Evolutionary conservation across 2,888 invertebrate genomes (phyloP), one percentile per base, ranked within the genome.

Genomic region (Strigamia transsilvanica): DNA sequence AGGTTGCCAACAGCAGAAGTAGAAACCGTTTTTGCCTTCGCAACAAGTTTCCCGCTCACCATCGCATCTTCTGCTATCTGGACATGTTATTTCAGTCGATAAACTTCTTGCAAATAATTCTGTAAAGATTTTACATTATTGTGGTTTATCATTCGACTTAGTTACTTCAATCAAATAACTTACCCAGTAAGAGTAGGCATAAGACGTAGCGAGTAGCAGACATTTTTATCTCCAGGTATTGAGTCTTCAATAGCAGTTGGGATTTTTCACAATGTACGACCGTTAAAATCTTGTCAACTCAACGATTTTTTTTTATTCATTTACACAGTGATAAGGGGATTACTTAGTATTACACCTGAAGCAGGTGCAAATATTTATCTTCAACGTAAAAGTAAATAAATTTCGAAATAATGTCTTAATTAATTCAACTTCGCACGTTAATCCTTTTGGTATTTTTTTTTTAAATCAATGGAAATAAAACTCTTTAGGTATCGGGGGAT

Each of bases 1-100:
- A 10, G 81, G 66, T 15, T 61, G 46, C 61, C 51, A 81, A 66
- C 81, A 81, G 38, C 81, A 81, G 41, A 38, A 81, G 66, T 27
- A 66, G 23, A 81, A 56, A 18, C 81, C 81, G 5, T 66, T 41
- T 66, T 66, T 81, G 34, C 66, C 66, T n/a, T 66, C 41, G 73
- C 81, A 81, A 15, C 81, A 81, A 9, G 66, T 81, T 38, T 81
- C 81, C 34, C 73, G 51, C 7, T 66, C 34, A 5, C n/a, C 42
- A 23, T 56, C 13, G 34, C 81, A 81, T 18, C 46, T 9, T 23
- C 61, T 32, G 61, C 61, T 81, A 32, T 81, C 81, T 15, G 32
- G 81, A 34, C 81, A 81, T 0, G 9, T 13, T 15, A 81, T 42
- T 79, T 79, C 79, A 23, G 5, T 12, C n/a, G 34, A 32, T 38